phyloP scores from a whole-genome alignment of 1,140 invertebrate species.

The Diprion similis region DNA sequence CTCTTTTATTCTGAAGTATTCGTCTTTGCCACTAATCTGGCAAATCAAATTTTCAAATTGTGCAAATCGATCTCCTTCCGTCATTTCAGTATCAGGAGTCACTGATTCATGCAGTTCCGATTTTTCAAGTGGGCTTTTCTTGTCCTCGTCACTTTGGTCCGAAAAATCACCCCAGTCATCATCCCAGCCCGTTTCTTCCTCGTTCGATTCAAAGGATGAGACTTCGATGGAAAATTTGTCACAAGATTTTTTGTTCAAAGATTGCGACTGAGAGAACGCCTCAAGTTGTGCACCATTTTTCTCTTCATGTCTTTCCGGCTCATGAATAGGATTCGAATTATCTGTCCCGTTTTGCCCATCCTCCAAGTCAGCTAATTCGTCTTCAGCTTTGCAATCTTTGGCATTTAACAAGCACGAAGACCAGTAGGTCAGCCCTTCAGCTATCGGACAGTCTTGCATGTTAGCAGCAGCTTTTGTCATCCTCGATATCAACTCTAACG shows the following conservation, averaged over 20 bases:
- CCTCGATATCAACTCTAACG: conserved; percentile 43
- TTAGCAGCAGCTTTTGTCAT: conserved; percentile 31
- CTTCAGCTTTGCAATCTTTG: conserved; percentile 17
- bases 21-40: conserved; percentile 37
- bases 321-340: background rate
- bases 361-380: background rate
- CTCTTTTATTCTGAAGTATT: conserved; percentile 44
- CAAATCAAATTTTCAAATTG: conserved; percentile 42
- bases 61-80: conserved; percentile 45
- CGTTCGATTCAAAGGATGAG: conserved; percentile 14
- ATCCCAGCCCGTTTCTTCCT: conserved; percentile 39
- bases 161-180: conserved; percentile 50
- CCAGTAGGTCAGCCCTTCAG: conserved; percentile 35
- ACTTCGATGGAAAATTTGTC: background rate
- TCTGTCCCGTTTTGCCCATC: background rate
- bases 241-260: background rate
- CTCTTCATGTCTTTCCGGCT: background rate
- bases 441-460: conserved; percentile 31
- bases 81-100: conserved; percentile 19
- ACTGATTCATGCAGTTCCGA: background rate
- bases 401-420: conserved; percentile 22
- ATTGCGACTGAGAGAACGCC: background rate
- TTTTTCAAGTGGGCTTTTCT: conserved; percentile 27
- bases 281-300: background rate
- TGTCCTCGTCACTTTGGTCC: conserved; percentile 31